phyloP scores from a whole-genome alignment of 2,888 invertebrate species.

The Caenorhabditis becei region DNA sequence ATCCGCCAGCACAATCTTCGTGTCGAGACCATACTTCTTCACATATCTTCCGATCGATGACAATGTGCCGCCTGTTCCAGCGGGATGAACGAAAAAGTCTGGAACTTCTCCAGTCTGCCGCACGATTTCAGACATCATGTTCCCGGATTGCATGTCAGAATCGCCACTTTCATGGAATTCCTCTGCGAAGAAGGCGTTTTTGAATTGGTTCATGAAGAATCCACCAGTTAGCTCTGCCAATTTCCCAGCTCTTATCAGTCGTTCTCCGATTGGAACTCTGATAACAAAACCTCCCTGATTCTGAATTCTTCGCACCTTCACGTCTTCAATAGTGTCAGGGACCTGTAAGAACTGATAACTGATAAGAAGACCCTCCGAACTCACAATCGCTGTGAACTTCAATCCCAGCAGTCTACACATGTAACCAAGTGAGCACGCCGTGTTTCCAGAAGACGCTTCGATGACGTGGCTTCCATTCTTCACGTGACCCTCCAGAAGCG shows the following conservation, averaged over 20 bases:
- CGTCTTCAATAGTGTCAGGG: constrained; percentile 63
- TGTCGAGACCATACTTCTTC: constrained; percentile 63
- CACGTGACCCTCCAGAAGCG: constrained; percentile 66
- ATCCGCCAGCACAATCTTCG: constrained; percentile 66
- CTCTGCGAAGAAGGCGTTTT: constrained; percentile 75
- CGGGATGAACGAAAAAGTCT: constrained; percentile 73
- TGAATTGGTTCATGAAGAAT: constrained; percentile 77
- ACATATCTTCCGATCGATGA: constrained; percentile 67
- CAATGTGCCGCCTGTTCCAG: constrained; percentile 74
- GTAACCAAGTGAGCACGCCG: constrained; percentile 75
- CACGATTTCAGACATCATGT: constrained; percentile 74
- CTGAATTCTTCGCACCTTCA: constrained; percentile 59
- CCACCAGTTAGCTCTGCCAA: constrained; percentile 55
- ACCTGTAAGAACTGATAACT: constrained; percentile 22
- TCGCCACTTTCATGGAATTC: constrained; percentile 76
- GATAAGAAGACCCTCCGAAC: constrained; percentile 6
- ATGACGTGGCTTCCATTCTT: constrained; percentile 68
- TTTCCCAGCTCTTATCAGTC: constrained; percentile 50
- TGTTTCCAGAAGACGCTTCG: constrained; percentile 78
- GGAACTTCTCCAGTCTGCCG: constrained; percentile 47
- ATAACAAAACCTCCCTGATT: constrained; percentile 55
- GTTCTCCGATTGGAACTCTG: constrained; percentile 57
- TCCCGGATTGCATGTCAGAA: constrained; percentile 62
- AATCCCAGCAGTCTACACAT: constrained; percentile 72
- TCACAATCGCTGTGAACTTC: constrained; percentile 71